A percentile compares a stretch with the other conserved stretches of the same genome.
Conservation (phyloP, 2,797 vertebrate genomes). For the Squalus acanthias region DNA sequence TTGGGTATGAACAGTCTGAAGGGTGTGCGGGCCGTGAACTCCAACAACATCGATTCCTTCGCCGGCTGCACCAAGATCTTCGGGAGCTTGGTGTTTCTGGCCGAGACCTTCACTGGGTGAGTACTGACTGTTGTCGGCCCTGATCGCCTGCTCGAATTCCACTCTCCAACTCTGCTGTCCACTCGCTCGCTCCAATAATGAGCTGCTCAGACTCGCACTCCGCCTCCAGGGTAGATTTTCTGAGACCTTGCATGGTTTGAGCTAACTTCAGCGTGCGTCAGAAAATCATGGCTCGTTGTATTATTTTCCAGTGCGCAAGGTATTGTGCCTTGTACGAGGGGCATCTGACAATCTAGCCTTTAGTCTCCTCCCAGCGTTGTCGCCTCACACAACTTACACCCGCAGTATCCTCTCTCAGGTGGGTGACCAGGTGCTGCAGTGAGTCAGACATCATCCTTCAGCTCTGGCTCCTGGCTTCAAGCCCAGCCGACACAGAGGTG, state of each 20-base stretch:
- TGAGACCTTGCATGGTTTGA: background rate
- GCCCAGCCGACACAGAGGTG: background rate
- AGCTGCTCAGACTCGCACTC: background rate
- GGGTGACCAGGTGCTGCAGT: background rate
- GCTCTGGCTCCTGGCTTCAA: background rate
- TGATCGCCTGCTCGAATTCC: background rate
- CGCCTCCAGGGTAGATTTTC: background rate
- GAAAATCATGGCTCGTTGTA: background rate
- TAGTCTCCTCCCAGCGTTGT: background rate
- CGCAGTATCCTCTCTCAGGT: background rate
- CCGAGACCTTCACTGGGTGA: constrained; percentile 78
- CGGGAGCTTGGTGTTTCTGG: constrained; percentile 81
- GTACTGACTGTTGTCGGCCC: constrained; percentile 36
- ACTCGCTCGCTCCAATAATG: background rate
- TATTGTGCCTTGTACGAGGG: background rate
- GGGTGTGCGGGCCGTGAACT: constrained; percentile 64
- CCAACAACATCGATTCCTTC: constrained; percentile 78
- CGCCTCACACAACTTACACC: background rate
- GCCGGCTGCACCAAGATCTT: constrained; percentile 82
- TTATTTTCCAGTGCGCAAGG: background rate
- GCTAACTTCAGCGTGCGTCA: background rate
- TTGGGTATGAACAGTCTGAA: constrained; percentile 77
- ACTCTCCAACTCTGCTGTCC: background rate
- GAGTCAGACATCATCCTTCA: background rate
- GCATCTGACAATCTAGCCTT: background rate